Conservation (phyloP, 2,797 vertebrate species). For the Phalloptychus januarius region DNA sequence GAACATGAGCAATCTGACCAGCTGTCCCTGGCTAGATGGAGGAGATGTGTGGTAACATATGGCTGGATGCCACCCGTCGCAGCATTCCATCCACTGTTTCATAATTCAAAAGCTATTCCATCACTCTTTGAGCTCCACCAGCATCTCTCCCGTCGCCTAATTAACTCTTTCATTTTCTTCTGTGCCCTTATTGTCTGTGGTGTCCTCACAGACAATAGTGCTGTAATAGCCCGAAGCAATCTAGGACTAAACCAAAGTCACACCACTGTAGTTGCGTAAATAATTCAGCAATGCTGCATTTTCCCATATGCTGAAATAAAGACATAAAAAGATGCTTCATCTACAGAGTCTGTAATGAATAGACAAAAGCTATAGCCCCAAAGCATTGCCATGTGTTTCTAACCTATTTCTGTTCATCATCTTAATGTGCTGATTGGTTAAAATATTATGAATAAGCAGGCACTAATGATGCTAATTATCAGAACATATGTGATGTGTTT, state of each 20-base stretch:
- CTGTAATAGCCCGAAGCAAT: conserved; percentile 44
- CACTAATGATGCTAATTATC: conserved; percentile 63
- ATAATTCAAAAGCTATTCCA: conserved; percentile 78
- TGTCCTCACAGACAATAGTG: conserved; percentile 45
- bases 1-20: conserved; percentile 81
- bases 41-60: conserved; percentile 74
- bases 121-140: conserved; percentile 66
- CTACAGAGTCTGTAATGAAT: conserved; percentile 23
- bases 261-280: conserved; percentile 54
- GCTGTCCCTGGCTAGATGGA: conserved; percentile 76
- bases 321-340: conserved; percentile 42
- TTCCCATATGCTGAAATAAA: conserved; percentile 66
- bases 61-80: conserved; percentile 74
- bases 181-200: conserved; percentile 9
- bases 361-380: conserved; percentile 29
- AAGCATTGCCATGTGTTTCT: conserved; percentile 33
- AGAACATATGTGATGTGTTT: conserved; percentile 60
- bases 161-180: conserved; percentile 69
- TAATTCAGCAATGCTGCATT: conserved; percentile 54
- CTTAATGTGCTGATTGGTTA: conserved; percentile 52
- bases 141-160: conserved; percentile 59
- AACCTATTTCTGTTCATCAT: conserved; percentile 60
- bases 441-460: conserved; percentile 57
- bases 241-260: conserved; percentile 34
- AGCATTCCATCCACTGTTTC: conserved; percentile 74